Base-by-base conservation (phyloP, 2,888 invertebrate genomes). In the Drosophila niveifrons region DNA sequence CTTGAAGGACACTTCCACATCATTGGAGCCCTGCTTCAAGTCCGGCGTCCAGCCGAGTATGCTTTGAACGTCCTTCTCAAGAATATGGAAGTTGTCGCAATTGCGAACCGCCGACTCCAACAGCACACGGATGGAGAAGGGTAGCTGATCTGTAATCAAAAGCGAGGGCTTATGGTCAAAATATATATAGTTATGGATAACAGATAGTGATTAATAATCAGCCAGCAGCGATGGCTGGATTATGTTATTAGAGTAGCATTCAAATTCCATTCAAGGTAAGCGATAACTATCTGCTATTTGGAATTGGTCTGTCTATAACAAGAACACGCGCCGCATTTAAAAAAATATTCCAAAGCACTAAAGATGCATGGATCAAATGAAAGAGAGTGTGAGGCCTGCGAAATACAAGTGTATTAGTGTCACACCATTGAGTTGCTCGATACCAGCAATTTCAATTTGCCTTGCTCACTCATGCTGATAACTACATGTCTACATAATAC, bases 101-200 rank as follows among this genome's bases (percentile, higher is more conserved):
- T 98, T 98, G 59, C 99, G 94, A 1, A 99, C 96, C 31, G 98
- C 98, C 0, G 98, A 98, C 93, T 99, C 99, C 90, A 99, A 93
- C 0, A 99, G 94, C 1, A 99, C 96, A 73, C 98, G 94, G 80
- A 99, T 96, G 7, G 98, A 98, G 93, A 95, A 99, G 0, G 99
- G 99, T 9, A 99, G 94, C 73, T 95, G 95, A 73, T 95, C 97
- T 97, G 63, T n/a, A 51, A 50, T 23, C 23, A 23, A 23, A 23
- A 1, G 23, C 1, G 23, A 23, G 23, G 23, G 1, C 6, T 23
- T 23, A 23, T 23, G 23, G 23, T 23, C 4, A 23, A 23, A 23
- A 23, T 23, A 23, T 23, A 23, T 23, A 23, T 23, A 23, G 17
- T 23, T 36, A 47, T 11, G 23, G 47, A n/a, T 7, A 23, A 61